Conservation (phyloP, 2,888 invertebrate species). For the Dicycla oo region DNA sequence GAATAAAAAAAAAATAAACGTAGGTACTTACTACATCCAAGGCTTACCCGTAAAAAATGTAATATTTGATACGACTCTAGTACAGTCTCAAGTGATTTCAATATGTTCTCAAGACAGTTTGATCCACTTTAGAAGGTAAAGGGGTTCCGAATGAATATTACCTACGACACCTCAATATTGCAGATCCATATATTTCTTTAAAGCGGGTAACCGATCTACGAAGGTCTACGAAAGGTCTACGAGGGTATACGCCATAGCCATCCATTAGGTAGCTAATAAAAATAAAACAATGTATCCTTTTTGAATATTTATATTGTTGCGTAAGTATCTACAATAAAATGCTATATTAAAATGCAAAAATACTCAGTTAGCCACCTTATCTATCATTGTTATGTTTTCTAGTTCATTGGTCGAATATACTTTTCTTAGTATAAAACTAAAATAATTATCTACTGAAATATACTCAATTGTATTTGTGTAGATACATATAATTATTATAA, state of each 20-base stretch:
- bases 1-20: too few species aligned
- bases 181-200: slow-evolving; percentile 15
- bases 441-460: slow-evolving; percentile 23
- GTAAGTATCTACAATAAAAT: slow-evolving; percentile 55
- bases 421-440: slow-evolving; percentile 28
- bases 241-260: slow-evolving; percentile 38
- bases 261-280: background rate
- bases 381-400: slow-evolving; percentile 34
- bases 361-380: slow-evolving; percentile 42
- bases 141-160: background rate
- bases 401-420: slow-evolving; percentile 41
- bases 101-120: background rate
- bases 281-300: slow-evolving; percentile 36
- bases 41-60: background rate
- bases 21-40: background rate
- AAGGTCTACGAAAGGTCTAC: slow-evolving; percentile 19
- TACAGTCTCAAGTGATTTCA: background rate
- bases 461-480: slow-evolving; percentile 11
- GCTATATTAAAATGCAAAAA: slow-evolving; percentile 64
- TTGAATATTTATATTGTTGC: slow-evolving; percentile 53
- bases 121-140: slow-evolving; percentile 2
- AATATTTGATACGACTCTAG: background rate
- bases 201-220: slow-evolving; percentile 2
- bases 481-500: slow-evolving; percentile 2
- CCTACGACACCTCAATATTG: slow-evolving; percentile 13